Evolutionary conservation across 1,140 invertebrate species (phyloP).

Genomic region (Vollenhovia emeryi): DNA sequence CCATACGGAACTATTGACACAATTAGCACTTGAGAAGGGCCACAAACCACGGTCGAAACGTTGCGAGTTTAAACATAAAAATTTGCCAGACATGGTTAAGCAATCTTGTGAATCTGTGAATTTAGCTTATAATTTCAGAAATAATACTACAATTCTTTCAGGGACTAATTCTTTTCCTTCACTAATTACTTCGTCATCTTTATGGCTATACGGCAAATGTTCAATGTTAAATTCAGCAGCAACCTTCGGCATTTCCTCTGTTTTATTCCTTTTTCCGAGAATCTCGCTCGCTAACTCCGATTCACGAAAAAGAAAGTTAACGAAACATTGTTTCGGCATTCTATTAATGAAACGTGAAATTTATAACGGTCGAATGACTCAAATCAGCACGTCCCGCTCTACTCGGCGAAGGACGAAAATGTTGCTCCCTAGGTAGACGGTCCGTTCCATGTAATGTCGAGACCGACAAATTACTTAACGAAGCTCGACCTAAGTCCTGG

Average conservation of each 20-base stretch:
- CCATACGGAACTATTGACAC: too few species aligned
- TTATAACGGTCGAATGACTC: neutral
- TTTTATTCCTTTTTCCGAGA: neutral
- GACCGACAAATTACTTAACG: slow-evolving; percentile 60
- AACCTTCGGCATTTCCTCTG: slow-evolving; percentile 38
- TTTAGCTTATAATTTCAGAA: neutral
- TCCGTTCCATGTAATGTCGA: slow-evolving; percentile 28
- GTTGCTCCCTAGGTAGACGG: slow-evolving; percentile 42
- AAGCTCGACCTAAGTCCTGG: slow-evolving; percentile 34
- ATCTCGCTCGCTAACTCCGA: slow-evolving; percentile 3
- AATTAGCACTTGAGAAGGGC: too few species aligned
- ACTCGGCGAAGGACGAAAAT: neutral
- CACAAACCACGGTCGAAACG: too few species aligned
- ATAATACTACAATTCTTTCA: neutral
- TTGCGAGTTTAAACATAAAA: too few species aligned
- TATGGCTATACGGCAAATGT: neutral
- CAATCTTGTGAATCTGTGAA: too few species aligned
- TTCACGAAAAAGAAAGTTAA: slow-evolving; percentile 2
- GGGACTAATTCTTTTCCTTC: neutral
- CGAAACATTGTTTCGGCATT: slow-evolving; percentile 27
- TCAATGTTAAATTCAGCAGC: neutral
- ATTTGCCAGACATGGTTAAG: too few species aligned
- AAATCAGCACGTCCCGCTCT: neutral
- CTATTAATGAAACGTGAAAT: slow-evolving; percentile 37
- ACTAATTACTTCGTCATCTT: neutral